Evolutionary conservation across 2,113 vertebrate species (phyloP).

Genomic region (Scomber scombrus): DNA sequence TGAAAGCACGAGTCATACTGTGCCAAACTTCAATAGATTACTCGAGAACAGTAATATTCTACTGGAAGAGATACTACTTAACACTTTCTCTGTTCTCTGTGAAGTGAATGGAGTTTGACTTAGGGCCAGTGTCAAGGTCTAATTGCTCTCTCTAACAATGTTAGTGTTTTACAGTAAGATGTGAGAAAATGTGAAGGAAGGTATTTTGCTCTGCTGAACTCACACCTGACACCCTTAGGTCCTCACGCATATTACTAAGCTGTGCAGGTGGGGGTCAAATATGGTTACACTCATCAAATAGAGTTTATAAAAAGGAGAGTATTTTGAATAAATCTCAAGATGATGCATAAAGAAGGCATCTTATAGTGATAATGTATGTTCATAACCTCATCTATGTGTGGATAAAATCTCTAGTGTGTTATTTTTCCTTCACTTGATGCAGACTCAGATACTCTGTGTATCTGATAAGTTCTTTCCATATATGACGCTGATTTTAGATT

Average conservation of each 20-base stretch:
- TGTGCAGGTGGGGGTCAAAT: constrained; percentile 39
- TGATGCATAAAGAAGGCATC: constrained; percentile 2
- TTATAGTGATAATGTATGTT: constrained; percentile 21
- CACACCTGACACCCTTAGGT: constrained; percentile 52
- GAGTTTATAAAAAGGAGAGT: constrained; percentile 7
- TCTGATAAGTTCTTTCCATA: not conserved
- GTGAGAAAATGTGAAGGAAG: constrained; percentile 31
- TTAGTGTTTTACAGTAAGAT: constrained; percentile 35
- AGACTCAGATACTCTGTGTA: not conserved
- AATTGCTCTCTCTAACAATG: constrained; percentile 12
- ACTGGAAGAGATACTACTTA: not conserved
- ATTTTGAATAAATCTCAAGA: constrained; percentile 32
- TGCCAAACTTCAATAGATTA: not conserved
- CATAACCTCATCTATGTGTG: not conserved
- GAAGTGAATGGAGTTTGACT: constrained; percentile 25
- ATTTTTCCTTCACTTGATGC: not conserved
- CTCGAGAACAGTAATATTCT: not conserved
- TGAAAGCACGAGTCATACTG: not conserved
- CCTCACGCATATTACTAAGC: constrained; percentile 59
- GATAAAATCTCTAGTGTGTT: constrained; percentile 5
- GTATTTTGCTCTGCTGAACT: constrained; percentile 38
- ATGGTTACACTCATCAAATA: constrained; percentile 50
- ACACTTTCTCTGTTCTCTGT: constrained; percentile 9
- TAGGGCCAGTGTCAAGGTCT: constrained; percentile 10
- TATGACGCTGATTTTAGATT: not conserved